phyloP scores from a whole-genome alignment of 2,113 vertebrate species.

The Ursus arctos region DNA sequence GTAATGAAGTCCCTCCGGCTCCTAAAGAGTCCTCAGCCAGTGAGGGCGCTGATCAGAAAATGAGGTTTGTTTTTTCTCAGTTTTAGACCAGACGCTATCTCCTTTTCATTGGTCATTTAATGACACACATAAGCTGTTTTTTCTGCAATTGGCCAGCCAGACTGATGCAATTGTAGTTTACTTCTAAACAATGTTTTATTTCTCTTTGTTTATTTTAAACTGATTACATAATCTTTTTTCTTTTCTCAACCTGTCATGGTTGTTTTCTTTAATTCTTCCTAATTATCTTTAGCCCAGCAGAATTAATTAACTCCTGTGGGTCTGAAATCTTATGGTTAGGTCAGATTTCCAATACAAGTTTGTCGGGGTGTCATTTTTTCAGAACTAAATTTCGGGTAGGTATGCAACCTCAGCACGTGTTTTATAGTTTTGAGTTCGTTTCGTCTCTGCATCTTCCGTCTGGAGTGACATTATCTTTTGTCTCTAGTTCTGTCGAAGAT shows the following conservation, averaged over 20 bases:
- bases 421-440: constrained; percentile 72
- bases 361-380: constrained; percentile 83
- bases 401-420: constrained; percentile 81
- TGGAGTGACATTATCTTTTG: constrained; percentile 86
- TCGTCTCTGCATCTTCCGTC: neutral
- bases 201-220: constrained; percentile 84
- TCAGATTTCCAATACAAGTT: constrained; percentile 85
- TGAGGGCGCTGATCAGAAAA: constrained; percentile 99
- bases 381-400: constrained; percentile 88
- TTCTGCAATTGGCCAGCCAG: constrained; percentile 88
- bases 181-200: constrained; percentile 83
- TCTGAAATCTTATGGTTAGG: constrained; percentile 80
- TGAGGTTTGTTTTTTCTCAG: constrained; percentile 99
- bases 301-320: constrained; percentile 83
- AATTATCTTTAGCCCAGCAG: constrained; percentile 83
- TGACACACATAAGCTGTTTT: constrained; percentile 86
- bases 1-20: constrained; percentile 90
- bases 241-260: constrained; percentile 87
- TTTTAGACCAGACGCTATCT: constrained; percentile 98
- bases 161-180: constrained; percentile 84
- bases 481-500: constrained; percentile 92
- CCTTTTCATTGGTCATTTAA: constrained; percentile 95
- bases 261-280: constrained; percentile 87
- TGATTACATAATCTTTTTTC: constrained; percentile 85
- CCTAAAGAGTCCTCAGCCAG: constrained; percentile 98